Conservation (phyloP, 2,797 vertebrate genomes). For the Phataginus tricuspis region DNA sequence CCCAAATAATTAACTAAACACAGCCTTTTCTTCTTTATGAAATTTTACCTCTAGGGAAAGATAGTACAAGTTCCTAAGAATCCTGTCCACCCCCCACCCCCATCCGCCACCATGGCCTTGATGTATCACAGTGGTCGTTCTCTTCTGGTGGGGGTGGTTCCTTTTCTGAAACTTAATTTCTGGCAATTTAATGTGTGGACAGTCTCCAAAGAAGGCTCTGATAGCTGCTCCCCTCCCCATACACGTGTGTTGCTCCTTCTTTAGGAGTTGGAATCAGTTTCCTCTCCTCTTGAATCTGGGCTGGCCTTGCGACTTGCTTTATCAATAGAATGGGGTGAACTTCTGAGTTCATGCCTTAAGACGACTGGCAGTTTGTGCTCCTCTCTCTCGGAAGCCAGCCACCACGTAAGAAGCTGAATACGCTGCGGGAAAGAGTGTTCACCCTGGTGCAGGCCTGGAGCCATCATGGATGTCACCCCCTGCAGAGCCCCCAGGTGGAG, state of each 20-base stretch:
- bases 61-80: not conserved
- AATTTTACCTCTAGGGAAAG: not conserved
- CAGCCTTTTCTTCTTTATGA: not conserved
- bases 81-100: not conserved
- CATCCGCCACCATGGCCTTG: not conserved
- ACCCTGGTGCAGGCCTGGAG: not conserved
- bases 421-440: not conserved
- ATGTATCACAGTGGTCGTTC: not conserved
- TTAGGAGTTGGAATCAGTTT: not conserved
- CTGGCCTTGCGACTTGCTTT: conserved; percentile 3
- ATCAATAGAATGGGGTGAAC: not conserved
- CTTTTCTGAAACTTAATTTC: conserved; percentile 28
- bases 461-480: not conserved
- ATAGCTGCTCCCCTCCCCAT: not conserved
- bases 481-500: not conserved
- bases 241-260: not conserved
- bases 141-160: not conserved
- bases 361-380: not conserved
- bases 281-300: not conserved
- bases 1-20: not conserved
- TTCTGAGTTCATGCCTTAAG: not conserved
- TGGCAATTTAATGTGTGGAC: not conserved
- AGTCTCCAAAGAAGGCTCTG: not conserved
- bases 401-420: not conserved
- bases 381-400: not conserved